Evolutionary conservation across 1,140 invertebrate genomes (phyloP).

Genomic region (Temnothorax nylanderi): DNA sequence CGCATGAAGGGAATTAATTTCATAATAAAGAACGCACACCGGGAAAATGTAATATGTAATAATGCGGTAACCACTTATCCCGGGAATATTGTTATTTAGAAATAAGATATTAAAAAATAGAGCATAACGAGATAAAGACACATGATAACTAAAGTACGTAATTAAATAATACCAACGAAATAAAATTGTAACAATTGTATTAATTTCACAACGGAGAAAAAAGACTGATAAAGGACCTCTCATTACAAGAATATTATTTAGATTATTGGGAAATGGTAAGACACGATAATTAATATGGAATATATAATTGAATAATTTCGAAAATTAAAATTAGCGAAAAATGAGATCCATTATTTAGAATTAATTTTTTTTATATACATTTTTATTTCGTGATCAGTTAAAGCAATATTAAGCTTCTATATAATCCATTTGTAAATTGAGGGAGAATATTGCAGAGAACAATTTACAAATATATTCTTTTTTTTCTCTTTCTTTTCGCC

Average conservation of each 20-base stretch:
- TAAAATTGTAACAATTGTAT: slow-evolving; percentile 4
- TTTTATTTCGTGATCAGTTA: background rate
- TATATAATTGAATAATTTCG: background rate
- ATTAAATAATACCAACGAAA: background rate
- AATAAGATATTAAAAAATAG: background rate
- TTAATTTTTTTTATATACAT: background rate
- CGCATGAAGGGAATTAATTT: background rate
- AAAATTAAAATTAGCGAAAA: background rate
- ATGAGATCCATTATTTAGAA: background rate
- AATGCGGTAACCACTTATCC: background rate
- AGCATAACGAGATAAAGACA: background rate
- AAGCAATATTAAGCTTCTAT: background rate
- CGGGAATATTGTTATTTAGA: background rate
- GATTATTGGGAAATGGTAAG: background rate
- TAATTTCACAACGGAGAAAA: background rate
- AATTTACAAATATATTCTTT: background rate
- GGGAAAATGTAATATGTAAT: background rate
- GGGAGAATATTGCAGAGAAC: background rate
- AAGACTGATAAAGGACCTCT: background rate
- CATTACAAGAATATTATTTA: background rate
- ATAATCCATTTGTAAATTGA: background rate
- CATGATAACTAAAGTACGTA: background rate
- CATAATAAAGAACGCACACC: background rate
- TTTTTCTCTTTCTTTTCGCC: background rate
- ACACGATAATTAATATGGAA: background rate